A percentile compares a stretch with the other conserved stretches of the same genome.
These are phyloP conservation scores for Drosophila histrio DNA, from an alignment of 2,888 invertebrate species.

Conservation along the genomic window DNA sequence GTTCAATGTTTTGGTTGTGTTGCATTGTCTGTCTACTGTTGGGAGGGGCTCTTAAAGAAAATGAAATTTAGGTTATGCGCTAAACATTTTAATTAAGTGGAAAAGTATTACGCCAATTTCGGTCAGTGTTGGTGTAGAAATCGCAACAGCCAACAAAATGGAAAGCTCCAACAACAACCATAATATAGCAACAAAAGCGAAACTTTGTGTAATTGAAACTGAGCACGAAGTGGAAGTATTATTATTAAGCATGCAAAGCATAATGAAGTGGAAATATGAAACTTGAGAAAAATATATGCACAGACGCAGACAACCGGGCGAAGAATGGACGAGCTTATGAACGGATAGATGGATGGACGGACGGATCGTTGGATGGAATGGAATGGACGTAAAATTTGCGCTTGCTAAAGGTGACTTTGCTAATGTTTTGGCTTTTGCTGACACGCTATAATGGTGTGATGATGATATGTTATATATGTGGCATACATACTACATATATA, in stretches of 20 bases:
- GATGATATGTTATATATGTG: constrained; percentile 6
- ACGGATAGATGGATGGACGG: constrained; percentile 15
- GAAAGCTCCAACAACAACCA: constrained; percentile 62
- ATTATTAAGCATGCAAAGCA: constrained; percentile 79
- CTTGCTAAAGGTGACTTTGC: constrained; percentile 28
- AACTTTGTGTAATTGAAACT: constrained; percentile 77
- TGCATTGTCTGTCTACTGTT: no score
- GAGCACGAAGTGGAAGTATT: constrained; percentile 77
- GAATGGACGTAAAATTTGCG: constrained; percentile 6
- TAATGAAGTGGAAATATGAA: constrained; percentile 78
- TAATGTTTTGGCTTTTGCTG: constrained; percentile 24
- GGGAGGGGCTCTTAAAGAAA: constrained; percentile 38
- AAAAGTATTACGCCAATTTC: constrained; percentile 77
- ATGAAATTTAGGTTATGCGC: constrained; percentile 78
- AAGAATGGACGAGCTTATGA: constrained; percentile 22
- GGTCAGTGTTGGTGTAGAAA: constrained; percentile 71
- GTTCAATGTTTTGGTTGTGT: neutral
- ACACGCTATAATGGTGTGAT: constrained; percentile 15
- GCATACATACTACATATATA: constrained; percentile 2
- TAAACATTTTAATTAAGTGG: constrained; percentile 79
- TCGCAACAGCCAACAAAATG: constrained; percentile 74
- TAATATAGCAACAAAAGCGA: constrained; percentile 66
- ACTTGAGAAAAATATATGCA: constrained; percentile 51
- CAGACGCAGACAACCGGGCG: constrained; percentile 30
- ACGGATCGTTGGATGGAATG: constrained; percentile 3